Evolutionary conservation across 35 echinoderm and acorn worm species (phyloP), one percentile per base, ranked within the genome.

Genomic region (Ophioderma brevispina): DNA sequence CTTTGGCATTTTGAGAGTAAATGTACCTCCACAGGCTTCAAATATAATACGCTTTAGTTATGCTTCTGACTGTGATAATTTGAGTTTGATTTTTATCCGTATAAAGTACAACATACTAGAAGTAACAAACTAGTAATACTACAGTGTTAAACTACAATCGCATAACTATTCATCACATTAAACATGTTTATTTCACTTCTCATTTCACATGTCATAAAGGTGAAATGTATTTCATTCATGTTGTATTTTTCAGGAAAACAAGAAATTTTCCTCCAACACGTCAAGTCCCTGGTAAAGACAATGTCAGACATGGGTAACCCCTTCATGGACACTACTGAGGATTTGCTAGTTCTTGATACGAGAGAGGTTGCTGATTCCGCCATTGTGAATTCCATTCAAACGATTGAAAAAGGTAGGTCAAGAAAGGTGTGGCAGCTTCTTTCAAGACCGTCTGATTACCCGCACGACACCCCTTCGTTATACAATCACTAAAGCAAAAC

Each of bases 341-440:
- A 84, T 52, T 31, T 84, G 21, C 23, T 84, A 34, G 81, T 52
- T 25, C 32, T 84, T 13, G 81, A 84, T 32, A 84, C 38, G 11
- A 41, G 52, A 32, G 79, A 90, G 18, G 35, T 75, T 35, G 33
- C 30, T n/a, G n/a, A n/a, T n/a, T n/a, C n/a, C n/a, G n/a, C n/a
- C n/a, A n/a, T n/a, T n/a, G n/a, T n/a, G n/a, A n/a, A n/a, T n/a
- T n/a, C n/a, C n/a, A n/a, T n/a, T n/a, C n/a, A n/a, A n/a, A n/a
- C n/a, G n/a, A n/a, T n/a, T n/a, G n/a, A n/a, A n/a, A n/a, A n/a
- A n/a, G n/a, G n/a, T 78, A 33, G 80, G 92, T 0, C 49, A 64
- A 1, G 88, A 91, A 31, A 81, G 70, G 37, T 94, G 43, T 34
- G 38, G 37, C 14, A 76, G 81, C n/a, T 91, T 85, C 75, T 36